Evolutionary conservation across 2,113 vertebrate genomes (phyloP).

Genomic region (Circaetus gallicus): DNA sequence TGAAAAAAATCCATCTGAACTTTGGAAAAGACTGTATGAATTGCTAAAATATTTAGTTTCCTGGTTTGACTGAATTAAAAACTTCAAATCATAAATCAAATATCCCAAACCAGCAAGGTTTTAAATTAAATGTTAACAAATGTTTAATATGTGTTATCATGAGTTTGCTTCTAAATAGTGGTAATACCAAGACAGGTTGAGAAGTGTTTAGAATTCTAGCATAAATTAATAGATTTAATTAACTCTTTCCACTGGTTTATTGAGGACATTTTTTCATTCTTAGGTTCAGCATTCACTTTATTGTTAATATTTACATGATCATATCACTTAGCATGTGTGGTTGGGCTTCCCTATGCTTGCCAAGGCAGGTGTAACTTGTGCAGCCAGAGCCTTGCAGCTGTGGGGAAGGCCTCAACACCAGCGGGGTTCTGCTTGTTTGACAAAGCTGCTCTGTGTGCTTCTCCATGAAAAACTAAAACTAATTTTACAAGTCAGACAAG

Average conservation of each 20-base stretch:
- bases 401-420: neutral
- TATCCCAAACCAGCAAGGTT: neutral
- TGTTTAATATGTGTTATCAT: neutral
- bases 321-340: rapidly evolving
- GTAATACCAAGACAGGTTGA: neutral
- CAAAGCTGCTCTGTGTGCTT: neutral
- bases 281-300: neutral
- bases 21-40: neutral
- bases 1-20: neutral
- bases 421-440: neutral
- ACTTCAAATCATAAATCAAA: neutral
- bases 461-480: neutral
- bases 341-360: neutral
- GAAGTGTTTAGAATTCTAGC: neutral
- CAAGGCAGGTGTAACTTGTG: neutral
- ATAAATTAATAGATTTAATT: neutral
- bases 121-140: neutral
- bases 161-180: neutral
- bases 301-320: neutral
- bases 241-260: neutral
- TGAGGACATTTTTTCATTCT: neutral
- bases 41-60: constrained; percentile 57
- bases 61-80: constrained; percentile 19
- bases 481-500: neutral
- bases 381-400: neutral